A percentile compares a stretch with the other conserved stretches of the same genome.
Conservation (phyloP, 2,113 vertebrate species). For the Ochotona princeps region DNA sequence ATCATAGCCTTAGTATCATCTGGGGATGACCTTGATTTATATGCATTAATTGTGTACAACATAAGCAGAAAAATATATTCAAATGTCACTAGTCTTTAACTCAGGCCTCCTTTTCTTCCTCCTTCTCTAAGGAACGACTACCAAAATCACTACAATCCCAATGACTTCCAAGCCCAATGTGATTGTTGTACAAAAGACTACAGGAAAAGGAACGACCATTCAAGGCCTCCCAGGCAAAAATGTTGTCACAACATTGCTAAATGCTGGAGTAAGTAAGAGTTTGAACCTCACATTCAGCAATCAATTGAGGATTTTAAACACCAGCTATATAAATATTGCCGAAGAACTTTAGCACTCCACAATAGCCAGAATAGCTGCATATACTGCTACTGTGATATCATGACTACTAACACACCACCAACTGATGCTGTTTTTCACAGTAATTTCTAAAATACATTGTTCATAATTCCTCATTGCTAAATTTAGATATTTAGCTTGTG, state of each 20-base stretch:
- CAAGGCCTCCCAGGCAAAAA: slow-evolving; percentile 98
- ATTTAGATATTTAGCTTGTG: neutral
- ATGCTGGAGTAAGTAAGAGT: slow-evolving; percentile 93
- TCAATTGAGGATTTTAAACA: slow-evolving; percentile 55
- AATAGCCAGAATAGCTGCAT: slow-evolving; percentile 51
- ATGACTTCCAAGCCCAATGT: slow-evolving; percentile 99
- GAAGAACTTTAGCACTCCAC: slow-evolving; percentile 43
- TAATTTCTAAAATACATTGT: slow-evolving; percentile 59
- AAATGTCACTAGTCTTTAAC: slow-evolving; percentile 52
- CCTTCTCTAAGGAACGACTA: slow-evolving; percentile 93
- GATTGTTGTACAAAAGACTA: slow-evolving; percentile 99
- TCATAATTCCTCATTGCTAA: slow-evolving; percentile 11
- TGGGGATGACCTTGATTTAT: slow-evolving; percentile 35
- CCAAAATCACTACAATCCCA: slow-evolving; percentile 99
- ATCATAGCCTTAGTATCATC: slow-evolving; percentile 20
- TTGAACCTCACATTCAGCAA: slow-evolving; percentile 39
- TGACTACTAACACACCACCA: slow-evolving; percentile 35
- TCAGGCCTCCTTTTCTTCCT: slow-evolving; percentile 67
- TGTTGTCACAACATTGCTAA: slow-evolving; percentile 96
- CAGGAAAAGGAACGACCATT: slow-evolving; percentile 97
- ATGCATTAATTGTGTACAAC: slow-evolving; percentile 20
- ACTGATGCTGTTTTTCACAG: slow-evolving; percentile 56
- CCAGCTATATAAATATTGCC: slow-evolving; percentile 55
- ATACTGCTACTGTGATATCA: slow-evolving; percentile 43
- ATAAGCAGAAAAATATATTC: slow-evolving; percentile 54